These are phyloP conservation scores for Mus spretus DNA, from an alignment of 2,797 vertebrate species.

Conservation along the genomic window DNA sequence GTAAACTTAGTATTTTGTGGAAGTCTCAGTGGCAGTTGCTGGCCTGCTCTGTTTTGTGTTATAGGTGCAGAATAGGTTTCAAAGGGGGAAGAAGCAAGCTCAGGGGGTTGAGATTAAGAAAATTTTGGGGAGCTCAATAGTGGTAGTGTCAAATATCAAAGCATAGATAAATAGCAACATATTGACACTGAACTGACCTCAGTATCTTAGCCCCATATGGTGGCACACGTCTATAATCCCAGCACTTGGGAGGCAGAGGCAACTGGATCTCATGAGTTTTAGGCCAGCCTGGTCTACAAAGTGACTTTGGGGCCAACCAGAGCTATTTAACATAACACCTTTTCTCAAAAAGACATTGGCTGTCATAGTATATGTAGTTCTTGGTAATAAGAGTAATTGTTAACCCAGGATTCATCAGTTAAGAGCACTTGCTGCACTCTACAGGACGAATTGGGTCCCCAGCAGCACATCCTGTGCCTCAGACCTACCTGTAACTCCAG, in stretches of 20 bases:
- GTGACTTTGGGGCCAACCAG: background rate
- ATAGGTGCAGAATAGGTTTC: background rate
- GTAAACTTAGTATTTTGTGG: constrained; percentile 38
- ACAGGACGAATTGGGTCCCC: background rate
- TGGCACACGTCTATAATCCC: background rate
- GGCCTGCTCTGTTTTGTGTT: background rate
- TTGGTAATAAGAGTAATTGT: background rate
- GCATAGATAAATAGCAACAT: background rate
- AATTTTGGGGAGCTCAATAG: background rate
- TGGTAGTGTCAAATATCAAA: background rate
- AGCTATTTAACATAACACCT: background rate
- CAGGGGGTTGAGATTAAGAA: background rate
- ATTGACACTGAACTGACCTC: too few species aligned
- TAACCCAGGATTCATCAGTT: background rate
- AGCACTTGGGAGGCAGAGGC: background rate
- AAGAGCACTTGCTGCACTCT: background rate
- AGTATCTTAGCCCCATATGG: background rate
- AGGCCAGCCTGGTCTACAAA: background rate
- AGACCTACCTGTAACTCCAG: background rate
- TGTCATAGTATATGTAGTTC: background rate
- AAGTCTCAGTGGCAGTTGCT: background rate
- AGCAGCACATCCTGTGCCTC: background rate
- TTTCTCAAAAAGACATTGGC: background rate
- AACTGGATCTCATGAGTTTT: background rate
- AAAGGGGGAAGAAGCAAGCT: background rate